Percentiles rank a stretch among this genome's conserved stretches.
phyloP scores from a whole-genome alignment of 2,113 vertebrate species.

The Tympanuchus pallidicinctus region DNA sequence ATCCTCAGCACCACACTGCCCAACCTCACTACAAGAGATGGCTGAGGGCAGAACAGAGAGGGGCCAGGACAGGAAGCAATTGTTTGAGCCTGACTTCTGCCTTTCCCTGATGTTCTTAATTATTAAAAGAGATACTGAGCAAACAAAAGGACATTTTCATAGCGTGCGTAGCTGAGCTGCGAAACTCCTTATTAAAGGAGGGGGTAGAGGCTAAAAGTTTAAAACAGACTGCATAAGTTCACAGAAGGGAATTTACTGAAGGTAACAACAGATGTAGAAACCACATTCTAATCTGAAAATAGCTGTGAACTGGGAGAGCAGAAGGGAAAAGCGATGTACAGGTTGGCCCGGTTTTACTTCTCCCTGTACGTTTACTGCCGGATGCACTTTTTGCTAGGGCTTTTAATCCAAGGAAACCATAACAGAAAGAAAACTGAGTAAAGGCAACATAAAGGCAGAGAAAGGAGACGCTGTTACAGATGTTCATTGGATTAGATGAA shows the following conservation, averaged over 20 bases:
- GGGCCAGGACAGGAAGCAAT: neutral
- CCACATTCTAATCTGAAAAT: neutral
- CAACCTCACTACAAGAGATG: neutral
- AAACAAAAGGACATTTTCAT: neutral
- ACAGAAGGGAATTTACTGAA: neutral
- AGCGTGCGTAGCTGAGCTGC: neutral
- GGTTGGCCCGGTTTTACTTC: slow-evolving; percentile 9
- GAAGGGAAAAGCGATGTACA: neutral
- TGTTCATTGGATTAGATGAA: neutral
- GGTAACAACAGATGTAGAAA: neutral
- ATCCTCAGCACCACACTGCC: neutral
- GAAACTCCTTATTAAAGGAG: neutral
- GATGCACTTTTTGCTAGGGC: neutral
- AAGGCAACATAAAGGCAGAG: neutral
- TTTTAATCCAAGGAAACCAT: neutral
- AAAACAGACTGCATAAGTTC: neutral
- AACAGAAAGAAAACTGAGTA: neutral
- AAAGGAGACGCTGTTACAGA: neutral
- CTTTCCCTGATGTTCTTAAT: neutral
- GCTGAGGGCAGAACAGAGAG: neutral
- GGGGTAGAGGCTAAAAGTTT: neutral
- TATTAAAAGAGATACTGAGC: neutral
- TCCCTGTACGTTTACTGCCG: neutral
- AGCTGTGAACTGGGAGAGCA: neutral
- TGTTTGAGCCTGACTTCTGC: neutral